Evolutionary conservation across 2,113 vertebrate species (phyloP), one percentile per base, ranked within the genome.

Genomic region (Otolemur garnettii): DNA sequence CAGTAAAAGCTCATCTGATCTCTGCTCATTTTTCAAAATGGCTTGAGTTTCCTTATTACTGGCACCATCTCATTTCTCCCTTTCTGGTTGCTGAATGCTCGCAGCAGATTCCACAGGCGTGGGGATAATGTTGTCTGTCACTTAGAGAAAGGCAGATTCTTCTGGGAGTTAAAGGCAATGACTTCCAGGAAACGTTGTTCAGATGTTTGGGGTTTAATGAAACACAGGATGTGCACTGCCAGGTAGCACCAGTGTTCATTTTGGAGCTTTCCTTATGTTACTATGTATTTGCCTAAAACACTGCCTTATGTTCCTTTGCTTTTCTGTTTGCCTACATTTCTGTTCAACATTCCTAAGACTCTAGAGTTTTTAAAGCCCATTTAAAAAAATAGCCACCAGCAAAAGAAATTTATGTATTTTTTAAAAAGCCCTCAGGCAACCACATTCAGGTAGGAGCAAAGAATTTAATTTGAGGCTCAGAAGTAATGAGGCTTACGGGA

Each of bases 191-290:
- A 89, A 71, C 75, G 57, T 33, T 96, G 94, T 96, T 96, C 87
- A 95, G 93, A 95, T 96, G 93, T 93, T 95, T 66, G 22, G 12
- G 7, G 77, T 95, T 96, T 96, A 91, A 90, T 86, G 87, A 86
- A 96, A 93, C 89, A 95, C 45, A 62, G 87, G 59, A 53, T 90
- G 75, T 84, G 38, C 72, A 68, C 71, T 95, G 92, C 84, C 71
- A 95, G 96, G 91, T 95, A 97, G 62, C 18, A 93, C 89, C 94
- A 92, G 72, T 92, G 87, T 80, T 95, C 96, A 96, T 90, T 95
- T 96, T 94, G 90, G 80, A 96, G 93, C 83, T 97, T 95, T 85
- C 94, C 78, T 95, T 96, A 62, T 94, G 94, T 80, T 97, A 77
- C 66, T 89, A 93, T 78, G 15, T 83, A 97, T 96, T 87, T 96